A percentile compares a stretch with the other conserved stretches of the same genome.
Conservation (phyloP, 1,140 invertebrate genomes). For the Hypothenemus hampei region DNA sequence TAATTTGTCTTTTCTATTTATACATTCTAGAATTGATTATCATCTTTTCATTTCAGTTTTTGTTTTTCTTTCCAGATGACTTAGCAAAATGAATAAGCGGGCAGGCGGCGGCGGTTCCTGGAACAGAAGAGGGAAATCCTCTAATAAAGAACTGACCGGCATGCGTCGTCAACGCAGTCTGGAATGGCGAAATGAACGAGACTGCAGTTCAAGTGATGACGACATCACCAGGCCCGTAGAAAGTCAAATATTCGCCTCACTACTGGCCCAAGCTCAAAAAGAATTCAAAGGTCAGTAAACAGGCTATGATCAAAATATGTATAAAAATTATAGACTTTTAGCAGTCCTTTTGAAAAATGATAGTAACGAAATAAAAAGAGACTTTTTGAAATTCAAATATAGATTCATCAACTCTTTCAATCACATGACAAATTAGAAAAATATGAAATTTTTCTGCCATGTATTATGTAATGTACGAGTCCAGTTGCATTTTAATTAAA, state of each 20-base stretch:
- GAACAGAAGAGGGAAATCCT: conserved; percentile 45
- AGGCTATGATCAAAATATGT: too few relatives aligned
- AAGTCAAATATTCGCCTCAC: conserved; percentile 58
- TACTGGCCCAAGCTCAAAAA: conserved; percentile 57
- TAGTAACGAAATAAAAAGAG: too few relatives aligned
- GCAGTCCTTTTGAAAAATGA: too few relatives aligned
- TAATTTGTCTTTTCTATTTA: conserved; percentile 6
- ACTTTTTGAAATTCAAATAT: too few relatives aligned
- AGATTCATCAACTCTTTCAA: too few relatives aligned
- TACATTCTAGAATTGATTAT: too few relatives aligned
- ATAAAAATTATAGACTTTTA: too few relatives aligned
- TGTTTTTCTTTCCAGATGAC: conserved; percentile 21
- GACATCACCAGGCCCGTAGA: conserved; percentile 55
- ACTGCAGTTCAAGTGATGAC: conserved; percentile 62
- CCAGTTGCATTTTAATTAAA: too few relatives aligned
- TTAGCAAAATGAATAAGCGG: conserved; percentile 22
- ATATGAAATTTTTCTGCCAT: too few relatives aligned
- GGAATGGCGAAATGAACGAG: conserved; percentile 58
- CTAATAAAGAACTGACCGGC: conserved; percentile 44
- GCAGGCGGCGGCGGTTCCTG: conserved; percentile 44
- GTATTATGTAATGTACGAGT: too few relatives aligned
- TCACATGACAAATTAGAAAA: too few relatives aligned
- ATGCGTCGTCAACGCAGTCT: conserved; percentile 57
- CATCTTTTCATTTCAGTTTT: too few relatives aligned
- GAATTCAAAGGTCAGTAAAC: conserved; percentile 54